A percentile compares a stretch with the other conserved stretches of the same genome.
Evolutionary conservation across 1,140 invertebrate genomes (phyloP).

Genomic region (Campoletis sonorensis): DNA sequence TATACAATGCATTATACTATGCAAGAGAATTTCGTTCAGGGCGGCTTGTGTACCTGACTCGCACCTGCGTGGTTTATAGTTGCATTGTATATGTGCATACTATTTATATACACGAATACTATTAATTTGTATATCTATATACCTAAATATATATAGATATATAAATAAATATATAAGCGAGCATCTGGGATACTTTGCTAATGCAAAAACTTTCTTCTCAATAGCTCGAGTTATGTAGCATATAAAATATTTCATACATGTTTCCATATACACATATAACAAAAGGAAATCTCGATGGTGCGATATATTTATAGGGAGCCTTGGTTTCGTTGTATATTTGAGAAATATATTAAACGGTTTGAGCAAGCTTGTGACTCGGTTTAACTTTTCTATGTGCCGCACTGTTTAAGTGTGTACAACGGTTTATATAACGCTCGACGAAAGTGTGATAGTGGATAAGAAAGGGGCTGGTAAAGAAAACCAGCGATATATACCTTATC

Average conservation of each 20-base stretch:
- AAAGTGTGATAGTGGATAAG: not conserved
- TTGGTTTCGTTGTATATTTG: constrained; percentile 11
- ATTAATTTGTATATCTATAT: not conserved
- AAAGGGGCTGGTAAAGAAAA: constrained; percentile 44
- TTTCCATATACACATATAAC: not conserved
- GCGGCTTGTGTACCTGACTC: constrained; percentile 28
- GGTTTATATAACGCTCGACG: constrained; percentile 32
- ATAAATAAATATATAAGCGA: constrained; percentile 8
- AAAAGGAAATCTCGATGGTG: not conserved
- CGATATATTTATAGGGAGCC: constrained; percentile 33
- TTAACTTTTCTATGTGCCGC: constrained; percentile 5
- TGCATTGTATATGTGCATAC: not conserved
- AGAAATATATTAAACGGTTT: constrained; percentile 36
- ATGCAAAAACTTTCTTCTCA: constrained; percentile 57
- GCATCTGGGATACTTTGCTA: constrained; percentile 51
- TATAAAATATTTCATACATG: not conserved
- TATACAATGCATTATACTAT: constrained; percentile 39
- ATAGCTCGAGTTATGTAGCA: constrained; percentile 6
- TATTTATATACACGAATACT: no score
- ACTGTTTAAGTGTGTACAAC: constrained; percentile 2
- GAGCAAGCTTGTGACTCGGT: constrained; percentile 16
- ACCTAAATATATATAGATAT: no score
- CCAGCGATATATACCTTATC: constrained; percentile 46
- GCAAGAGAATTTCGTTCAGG: not conserved
- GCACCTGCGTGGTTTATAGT: constrained; percentile 36